Percentiles rank a stretch among this genome's conserved stretches.
Conservation (phyloP, 1,140 invertebrate species). For the Melipona quadrifasciata region DNA sequence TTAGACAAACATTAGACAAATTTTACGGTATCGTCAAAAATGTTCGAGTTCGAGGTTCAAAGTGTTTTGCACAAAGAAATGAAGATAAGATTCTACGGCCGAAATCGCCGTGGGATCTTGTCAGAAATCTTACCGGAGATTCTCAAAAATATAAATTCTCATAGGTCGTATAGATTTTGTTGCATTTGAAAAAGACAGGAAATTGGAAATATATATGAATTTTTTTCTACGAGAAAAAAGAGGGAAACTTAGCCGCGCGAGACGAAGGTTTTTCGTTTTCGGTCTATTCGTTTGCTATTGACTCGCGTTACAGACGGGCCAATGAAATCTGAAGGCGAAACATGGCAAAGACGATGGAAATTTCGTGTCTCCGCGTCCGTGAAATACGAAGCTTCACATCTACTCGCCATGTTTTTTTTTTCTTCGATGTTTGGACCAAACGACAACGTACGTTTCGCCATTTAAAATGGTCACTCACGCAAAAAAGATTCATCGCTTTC, state of each 20-base stretch:
- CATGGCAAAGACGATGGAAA: background rate
- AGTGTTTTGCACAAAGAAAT: background rate
- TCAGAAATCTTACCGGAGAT: background rate
- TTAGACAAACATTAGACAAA: background rate
- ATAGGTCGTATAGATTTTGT: background rate
- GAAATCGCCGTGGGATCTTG: background rate
- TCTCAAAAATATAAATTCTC: background rate
- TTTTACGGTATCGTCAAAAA: background rate
- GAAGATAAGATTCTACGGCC: background rate
- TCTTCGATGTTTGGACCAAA: conserved; percentile 31
- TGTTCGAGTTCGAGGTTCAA: background rate
- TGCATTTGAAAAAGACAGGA: conserved; percentile 1
- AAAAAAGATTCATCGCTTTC: conserved; percentile 10
- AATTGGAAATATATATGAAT: background rate
- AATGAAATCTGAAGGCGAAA: background rate
- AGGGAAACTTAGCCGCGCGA: background rate
- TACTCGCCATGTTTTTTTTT: background rate
- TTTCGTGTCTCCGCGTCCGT: background rate
- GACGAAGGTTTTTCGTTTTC: background rate
- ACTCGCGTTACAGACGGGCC: background rate
- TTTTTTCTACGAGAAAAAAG: conserved; percentile 18
- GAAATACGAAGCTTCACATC: background rate
- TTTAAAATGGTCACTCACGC: background rate
- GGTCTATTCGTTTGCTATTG: conserved; percentile 1
- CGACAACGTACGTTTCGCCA: background rate